Conservation (phyloP, 2,797 vertebrate species). For the Heliangelus exortis region DNA sequence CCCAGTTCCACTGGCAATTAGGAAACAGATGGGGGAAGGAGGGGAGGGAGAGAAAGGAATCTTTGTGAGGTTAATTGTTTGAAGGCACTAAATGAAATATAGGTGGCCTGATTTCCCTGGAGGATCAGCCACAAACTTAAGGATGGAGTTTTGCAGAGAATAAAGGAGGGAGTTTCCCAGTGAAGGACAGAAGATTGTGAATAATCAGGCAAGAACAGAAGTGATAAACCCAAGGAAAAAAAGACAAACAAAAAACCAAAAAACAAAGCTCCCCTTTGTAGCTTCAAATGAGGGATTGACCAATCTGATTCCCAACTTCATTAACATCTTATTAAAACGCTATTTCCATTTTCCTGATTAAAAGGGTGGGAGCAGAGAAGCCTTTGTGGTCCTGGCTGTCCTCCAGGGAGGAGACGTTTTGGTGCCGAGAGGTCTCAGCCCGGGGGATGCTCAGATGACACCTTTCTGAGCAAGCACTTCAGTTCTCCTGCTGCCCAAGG, state of each 20-base stretch:
- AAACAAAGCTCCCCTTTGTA: not conserved
- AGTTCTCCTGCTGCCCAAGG: not conserved
- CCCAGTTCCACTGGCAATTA: not conserved
- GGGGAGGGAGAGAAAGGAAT: not conserved
- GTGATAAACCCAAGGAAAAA: not conserved
- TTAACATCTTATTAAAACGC: conserved; percentile 26
- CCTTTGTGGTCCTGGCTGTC: not conserved
- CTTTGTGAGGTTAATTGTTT: conserved; percentile 22
- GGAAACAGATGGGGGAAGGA: not conserved
- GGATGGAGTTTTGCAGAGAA: not conserved
- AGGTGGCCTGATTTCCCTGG: conserved; percentile 17
- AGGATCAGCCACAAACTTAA: not conserved
- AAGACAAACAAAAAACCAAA: not conserved
- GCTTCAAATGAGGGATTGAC: not conserved
- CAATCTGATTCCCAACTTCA: not conserved
- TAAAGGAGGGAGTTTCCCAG: not conserved
- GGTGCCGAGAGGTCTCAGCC: not conserved
- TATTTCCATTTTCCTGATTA: conserved; percentile 1
- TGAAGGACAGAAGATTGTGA: not conserved
- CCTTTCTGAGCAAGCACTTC: not conserved
- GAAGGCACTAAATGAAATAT: not conserved
- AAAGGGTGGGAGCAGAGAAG: not conserved
- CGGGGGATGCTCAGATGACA: not conserved
- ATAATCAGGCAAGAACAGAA: not conserved
- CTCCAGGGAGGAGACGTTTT: not conserved